Evolutionary conservation across 2,797 vertebrate genomes (phyloP).

Genomic region (Centroberyx gerrardi): DNA sequence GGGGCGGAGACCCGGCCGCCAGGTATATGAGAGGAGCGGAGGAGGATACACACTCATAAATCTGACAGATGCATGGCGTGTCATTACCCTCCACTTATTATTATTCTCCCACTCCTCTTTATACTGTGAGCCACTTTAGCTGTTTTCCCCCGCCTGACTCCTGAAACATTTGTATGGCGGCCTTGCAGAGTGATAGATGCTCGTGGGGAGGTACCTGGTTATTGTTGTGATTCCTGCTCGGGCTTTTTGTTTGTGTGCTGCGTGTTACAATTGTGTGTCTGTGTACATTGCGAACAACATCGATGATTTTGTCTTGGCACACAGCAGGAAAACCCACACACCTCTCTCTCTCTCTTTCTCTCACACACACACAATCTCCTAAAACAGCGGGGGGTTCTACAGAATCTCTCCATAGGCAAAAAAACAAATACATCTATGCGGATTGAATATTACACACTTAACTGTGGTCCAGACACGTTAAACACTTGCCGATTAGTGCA

Average conservation of each 20-base stretch:
- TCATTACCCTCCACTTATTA: conserved; percentile 79
- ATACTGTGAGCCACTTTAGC: conserved; percentile 60
- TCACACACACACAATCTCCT: neutral
- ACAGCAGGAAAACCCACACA: neutral
- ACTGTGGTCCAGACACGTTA: neutral
- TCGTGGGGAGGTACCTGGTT: conserved; percentile 52
- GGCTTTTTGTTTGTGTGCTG: conserved; percentile 49
- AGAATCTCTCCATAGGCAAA: neutral
- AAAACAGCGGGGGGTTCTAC: neutral
- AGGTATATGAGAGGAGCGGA: conserved; percentile 58
- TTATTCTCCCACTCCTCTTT: conserved; percentile 73
- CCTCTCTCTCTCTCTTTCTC: no score
- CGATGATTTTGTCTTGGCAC: neutral
- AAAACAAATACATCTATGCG: neutral
- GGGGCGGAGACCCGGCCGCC: conserved; percentile 46
- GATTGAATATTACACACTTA: neutral
- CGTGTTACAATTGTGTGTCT: conserved; percentile 15
- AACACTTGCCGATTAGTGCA: neutral
- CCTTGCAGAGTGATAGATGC: conserved; percentile 73
- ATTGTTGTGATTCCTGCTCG: conserved; percentile 52
- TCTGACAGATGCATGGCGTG: conserved; percentile 78
- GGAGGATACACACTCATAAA: conserved; percentile 66
- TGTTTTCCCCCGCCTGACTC: conserved; percentile 48
- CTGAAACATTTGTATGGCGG: conserved; percentile 72
- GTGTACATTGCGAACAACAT: neutral